Conservation (phyloP, 30 jellyfish, hydroid and myxozoan genomes). For the Mastigias papua region DNA sequence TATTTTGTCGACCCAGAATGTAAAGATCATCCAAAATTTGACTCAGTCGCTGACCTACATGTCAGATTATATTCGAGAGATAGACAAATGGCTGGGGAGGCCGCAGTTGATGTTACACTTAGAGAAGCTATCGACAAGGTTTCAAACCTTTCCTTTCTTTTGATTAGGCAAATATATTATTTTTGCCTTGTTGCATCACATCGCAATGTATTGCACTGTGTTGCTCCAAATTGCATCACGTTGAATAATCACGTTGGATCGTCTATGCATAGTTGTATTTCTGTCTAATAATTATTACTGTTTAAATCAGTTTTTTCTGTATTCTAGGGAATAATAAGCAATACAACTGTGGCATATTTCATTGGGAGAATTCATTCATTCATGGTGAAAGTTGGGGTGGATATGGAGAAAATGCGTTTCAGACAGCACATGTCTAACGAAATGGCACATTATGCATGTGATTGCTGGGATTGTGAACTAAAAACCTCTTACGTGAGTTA, state of each 20-base stretch:
- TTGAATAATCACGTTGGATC: too few species aligned
- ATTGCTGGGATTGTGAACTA: constrained; percentile 99
- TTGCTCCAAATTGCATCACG: too few species aligned
- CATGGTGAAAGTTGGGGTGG: constrained; percentile 94
- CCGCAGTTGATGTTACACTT: constrained; percentile 81
- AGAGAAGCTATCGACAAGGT: constrained; percentile 91
- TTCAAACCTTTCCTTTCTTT: not conserved
- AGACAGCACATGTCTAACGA: constrained; percentile 99
- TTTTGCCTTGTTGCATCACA: too few species aligned
- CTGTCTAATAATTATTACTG: not conserved
- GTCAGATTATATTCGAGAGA: constrained; percentile 80
- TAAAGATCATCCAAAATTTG: constrained; percentile 90
- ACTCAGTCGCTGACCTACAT: constrained; percentile 76
- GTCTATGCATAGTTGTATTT: too few species aligned
- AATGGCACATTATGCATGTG: constrained; percentile 99
- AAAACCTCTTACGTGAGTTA: constrained; percentile 90
- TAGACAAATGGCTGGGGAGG: constrained; percentile 94
- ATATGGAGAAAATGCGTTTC: constrained; percentile 86
- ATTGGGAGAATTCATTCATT: constrained; percentile 91
- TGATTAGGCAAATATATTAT: too few species aligned
- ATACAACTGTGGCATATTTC: constrained; percentile 94
- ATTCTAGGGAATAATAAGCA: constrained; percentile 80
- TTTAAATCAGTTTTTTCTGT: not conserved
- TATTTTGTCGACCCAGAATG: constrained; percentile 97
- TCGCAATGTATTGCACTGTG: too few species aligned